These are phyloP conservation scores for Ceramica pisi DNA, from an alignment of 2,888 invertebrate species.

Conservation along the genomic window DNA sequence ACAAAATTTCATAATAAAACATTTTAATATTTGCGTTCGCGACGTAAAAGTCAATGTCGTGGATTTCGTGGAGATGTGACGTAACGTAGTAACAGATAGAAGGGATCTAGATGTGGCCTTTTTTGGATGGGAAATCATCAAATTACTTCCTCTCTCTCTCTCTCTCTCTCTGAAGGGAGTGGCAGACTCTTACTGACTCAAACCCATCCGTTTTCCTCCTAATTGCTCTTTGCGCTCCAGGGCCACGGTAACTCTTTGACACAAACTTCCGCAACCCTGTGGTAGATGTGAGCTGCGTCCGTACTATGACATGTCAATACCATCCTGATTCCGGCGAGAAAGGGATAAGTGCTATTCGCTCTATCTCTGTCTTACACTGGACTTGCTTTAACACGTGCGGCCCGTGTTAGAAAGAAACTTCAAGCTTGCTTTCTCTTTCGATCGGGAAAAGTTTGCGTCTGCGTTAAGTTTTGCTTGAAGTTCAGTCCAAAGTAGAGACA, in stretches of 20 bases:
- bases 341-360: neutral
- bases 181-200: no score
- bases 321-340: neutral
- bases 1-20: conserved; percentile 44
- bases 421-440: neutral
- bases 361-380: neutral
- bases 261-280: no score
- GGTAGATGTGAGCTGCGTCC: no score
- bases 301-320: no score
- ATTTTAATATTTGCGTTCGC: conserved; percentile 33
- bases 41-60: conserved; percentile 43
- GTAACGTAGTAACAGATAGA: neutral
- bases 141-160: no score
- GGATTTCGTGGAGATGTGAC: conserved; percentile 17
- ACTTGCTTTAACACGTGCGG: neutral
- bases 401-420: neutral
- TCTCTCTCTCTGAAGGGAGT: no score
- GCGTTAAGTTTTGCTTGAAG: neutral
- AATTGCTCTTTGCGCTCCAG: no score
- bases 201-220: no score
- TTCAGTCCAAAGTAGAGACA: neutral
- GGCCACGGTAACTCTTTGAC: no score
- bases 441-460: neutral
- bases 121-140: no score
- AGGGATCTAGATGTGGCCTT: conserved; percentile 14